These are phyloP conservation scores for Prunella himalayana DNA, from an alignment of 2,113 vertebrate genomes.

Conservation along the genomic window DNA sequence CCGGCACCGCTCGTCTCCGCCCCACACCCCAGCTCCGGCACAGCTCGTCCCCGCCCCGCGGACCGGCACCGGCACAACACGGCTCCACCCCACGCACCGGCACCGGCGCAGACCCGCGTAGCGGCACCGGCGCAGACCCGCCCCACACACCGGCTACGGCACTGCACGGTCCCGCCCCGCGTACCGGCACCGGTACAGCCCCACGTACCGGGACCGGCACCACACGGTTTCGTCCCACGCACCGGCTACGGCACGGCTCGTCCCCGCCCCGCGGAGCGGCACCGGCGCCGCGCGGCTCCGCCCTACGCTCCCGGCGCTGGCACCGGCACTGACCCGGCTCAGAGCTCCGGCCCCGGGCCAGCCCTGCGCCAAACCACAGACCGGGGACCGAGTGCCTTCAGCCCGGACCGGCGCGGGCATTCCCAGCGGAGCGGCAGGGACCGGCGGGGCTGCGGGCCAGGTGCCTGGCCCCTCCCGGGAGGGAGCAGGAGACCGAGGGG, in stretches of 20 bases:
- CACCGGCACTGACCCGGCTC: background rate
- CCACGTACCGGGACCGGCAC: background rate
- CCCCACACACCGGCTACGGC: background rate
- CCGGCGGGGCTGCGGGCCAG: background rate
- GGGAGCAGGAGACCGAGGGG: background rate
- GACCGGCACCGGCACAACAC: background rate
- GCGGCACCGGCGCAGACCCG: background rate
- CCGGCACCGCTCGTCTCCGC: background rate
- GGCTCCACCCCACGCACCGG: background rate
- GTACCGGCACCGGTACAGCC: background rate
- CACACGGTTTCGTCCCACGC: background rate
- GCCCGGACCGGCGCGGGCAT: background rate
- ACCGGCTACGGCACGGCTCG: background rate
- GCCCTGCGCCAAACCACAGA: background rate
- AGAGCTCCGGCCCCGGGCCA: background rate
- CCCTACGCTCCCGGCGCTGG: background rate
- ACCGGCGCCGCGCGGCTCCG: background rate
- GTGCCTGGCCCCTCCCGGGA: background rate
- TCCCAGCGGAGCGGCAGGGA: no score
- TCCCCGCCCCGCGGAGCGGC: background rate
- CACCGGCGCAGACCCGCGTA: background rate
- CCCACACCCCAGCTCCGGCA: background rate
- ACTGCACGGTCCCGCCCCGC: background rate
- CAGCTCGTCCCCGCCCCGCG: background rate
- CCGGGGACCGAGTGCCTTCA: background rate